Evolutionary conservation across 2,113 vertebrate genomes (phyloP), one percentile per base, ranked within the genome.

Genomic region (Hylia prasina): DNA sequence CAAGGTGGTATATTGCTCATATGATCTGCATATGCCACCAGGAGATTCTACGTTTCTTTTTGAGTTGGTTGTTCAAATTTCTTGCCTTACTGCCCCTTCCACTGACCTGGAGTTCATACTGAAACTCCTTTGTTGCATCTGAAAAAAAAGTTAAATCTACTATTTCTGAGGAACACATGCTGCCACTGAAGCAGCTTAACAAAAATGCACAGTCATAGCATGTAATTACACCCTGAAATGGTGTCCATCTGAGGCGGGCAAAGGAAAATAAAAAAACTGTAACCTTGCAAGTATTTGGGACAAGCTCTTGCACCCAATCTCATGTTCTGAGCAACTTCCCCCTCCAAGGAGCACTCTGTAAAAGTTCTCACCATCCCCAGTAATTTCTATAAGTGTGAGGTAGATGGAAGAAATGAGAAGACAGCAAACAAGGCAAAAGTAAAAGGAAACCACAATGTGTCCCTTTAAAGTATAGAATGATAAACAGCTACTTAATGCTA

Each of bases 391-490:
- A 37, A 63, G 31, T 24, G 9, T 73, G 42, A 78, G 24, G 35
- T 18, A 39, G 39, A 45, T 50, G 65, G 33, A 91, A 37, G 47
- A 78, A 79, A 88, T 23, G 18, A 77, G 72, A 76, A 71, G 69
- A 94, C 44, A 72, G 42, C 15, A 90, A 95, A 83, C 37, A 22
- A 75, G 44, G 71, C 47, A 89, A 57, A 92, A 82, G 54, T 95
- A 79, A 95, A 95, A 93, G 54, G 57, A 96, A 94, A 92, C 60
- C 25, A 22, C 35, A 90, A 64, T 79, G 57, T 84, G 71, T 79
- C 60, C 17, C 66, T 92, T 90, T 45, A 75, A 93, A 90, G 44
- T 82, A 81, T 11, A 31, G 6, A 24, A 61, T 70, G 40, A 87
- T 70, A 91, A 86, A 96, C 28, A 90, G 35, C 35, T 96, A 73